These are phyloP conservation scores for Chrysaora quinquecirrha DNA, from an alignment of 30 jellyfish, hydroid and myxozoan genomes.

Conservation along the genomic window DNA sequence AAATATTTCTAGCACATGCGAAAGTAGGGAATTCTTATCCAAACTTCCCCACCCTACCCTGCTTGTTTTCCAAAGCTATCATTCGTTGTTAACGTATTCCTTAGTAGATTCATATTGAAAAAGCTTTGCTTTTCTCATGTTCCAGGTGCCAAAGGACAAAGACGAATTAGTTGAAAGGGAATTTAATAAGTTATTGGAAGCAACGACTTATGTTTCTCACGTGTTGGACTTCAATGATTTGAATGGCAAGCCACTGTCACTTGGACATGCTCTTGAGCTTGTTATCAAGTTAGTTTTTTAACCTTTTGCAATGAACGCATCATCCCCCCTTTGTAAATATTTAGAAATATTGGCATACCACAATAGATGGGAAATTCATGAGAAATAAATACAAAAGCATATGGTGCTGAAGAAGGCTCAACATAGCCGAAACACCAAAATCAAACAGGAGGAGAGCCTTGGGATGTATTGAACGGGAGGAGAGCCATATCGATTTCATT, in stretches of 20 bases:
- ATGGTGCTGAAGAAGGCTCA: too few species aligned
- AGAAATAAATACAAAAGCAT: too few species aligned
- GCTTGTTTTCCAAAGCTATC: too few species aligned
- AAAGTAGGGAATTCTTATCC: too few species aligned
- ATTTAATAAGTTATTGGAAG: constrained; percentile 90
- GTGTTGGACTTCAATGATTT: constrained; percentile 87
- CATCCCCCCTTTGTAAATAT: background rate
- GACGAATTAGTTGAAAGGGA: constrained; percentile 97
- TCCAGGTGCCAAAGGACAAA: constrained; percentile 93
- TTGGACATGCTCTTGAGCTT: constrained; percentile 94
- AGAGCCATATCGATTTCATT: too few species aligned
- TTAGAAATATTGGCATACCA: background rate
- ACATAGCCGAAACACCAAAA: too few species aligned
- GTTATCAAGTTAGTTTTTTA: constrained; percentile 86
- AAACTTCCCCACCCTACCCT: too few species aligned
- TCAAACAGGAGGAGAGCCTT: too few species aligned
- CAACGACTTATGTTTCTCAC: constrained; percentile 94
- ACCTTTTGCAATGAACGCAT: background rate
- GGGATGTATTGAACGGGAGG: too few species aligned
- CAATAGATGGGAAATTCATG: background rate
- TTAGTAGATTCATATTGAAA: too few species aligned
- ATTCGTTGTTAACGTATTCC: too few species aligned
- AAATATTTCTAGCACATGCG: too few species aligned
- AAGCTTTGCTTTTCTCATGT: background rate
- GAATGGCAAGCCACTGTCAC: constrained; percentile 87